Base-by-base conservation (phyloP, 2,113 vertebrate genomes). In the Limnothrissa miodon region DNA sequence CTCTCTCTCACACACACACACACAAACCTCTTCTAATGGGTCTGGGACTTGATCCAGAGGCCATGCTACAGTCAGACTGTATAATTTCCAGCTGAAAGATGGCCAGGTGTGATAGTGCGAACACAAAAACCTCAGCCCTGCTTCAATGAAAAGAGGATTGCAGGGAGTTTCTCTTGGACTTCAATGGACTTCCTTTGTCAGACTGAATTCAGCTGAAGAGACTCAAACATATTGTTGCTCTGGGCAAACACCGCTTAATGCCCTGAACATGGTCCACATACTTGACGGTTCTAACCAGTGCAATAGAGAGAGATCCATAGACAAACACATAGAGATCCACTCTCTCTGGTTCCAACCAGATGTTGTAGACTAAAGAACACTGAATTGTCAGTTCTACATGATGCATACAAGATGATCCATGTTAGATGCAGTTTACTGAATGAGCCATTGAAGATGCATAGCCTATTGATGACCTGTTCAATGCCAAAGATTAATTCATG, bases 101-200 rank as follows among this genome's bases (percentile, higher is more conserved):
- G 78, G 85, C 86, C 88, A 89, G 84, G 85, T 82, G 80, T 86
- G 83, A 87, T 89, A 87, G 81, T 78, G n/a, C 4, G 10, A 39
- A 74, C 66, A 74, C 66, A 74, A 33, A 74, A 36, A 29, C 66
- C 66, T 74, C 29, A 36, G 66, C 66, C 66, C 66, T 74, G 66
- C 66, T 33, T 33, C 66, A 74, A 29, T 74, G 66, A 33, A 74
- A 33, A 39, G 66, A 74, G 66, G 66, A 74, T 33, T 74, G 36
- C 66, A 15, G 66, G 33, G 66, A 36, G 66, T 36, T 74, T 74
- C 66, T 74, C 1, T 17, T 8, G 19, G 39, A 59, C 51, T 56
- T 81, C 19, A 81, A 42, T 59, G 39, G 36, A 42, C 56, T 56
- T 48, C 79, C 79, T 80, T 51, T 80, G 44, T 45, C 79, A 80